Evolutionary conservation across 2,797 vertebrate species (phyloP), one percentile per base, ranked within the genome.

Genomic region (Labeo calbasu): DNA sequence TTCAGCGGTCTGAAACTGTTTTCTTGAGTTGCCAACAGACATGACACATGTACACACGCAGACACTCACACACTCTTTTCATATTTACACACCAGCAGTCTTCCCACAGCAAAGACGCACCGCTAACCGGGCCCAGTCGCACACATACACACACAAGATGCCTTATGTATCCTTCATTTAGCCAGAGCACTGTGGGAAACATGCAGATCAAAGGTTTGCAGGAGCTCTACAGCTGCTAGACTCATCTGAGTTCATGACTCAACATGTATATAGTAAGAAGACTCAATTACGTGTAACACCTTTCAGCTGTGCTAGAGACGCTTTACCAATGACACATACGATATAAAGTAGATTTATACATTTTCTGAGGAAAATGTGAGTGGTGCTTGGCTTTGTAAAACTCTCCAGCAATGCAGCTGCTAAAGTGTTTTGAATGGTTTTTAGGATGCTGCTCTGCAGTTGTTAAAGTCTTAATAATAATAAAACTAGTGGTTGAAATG

Each of bases 1-100:
- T 87, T 81, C 82, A 86, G 75, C 72, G 86, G 86, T 86, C 84
- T 88, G 86, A 85, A 88, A 87, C 85, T 69, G 53, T 83, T 86
- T 78, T 84, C 46, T 43, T 84, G 77, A 77, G 73, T 59, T 85
- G 81, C 86, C 77, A 78, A 81, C 80, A 79, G 85, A 65, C 79
- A 72, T 68, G 57, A 69, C 79, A 68, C 79, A 87, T 75, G 66
- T 79, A 82, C 78, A 43, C 75, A 79, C 53, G 5, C 28, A 73
- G 40, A 66, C 21, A 23, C 69, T 59, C 76, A 75, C 57, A 86
- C 78, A 81, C 72, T 76, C 69, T 70, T 72, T 79, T 80, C 63
- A 73, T 86, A 87, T 86, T 87, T 87, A 85, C 86, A 86, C 80
- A 81, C 70, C 63, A 86, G 53, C 65, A 46, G 23, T 84, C 85